Percentiles rank a stretch among this genome's conserved stretches.
Evolutionary conservation across 2,888 invertebrate species (phyloP).

Genomic region (Priocnemis perturbator): DNA sequence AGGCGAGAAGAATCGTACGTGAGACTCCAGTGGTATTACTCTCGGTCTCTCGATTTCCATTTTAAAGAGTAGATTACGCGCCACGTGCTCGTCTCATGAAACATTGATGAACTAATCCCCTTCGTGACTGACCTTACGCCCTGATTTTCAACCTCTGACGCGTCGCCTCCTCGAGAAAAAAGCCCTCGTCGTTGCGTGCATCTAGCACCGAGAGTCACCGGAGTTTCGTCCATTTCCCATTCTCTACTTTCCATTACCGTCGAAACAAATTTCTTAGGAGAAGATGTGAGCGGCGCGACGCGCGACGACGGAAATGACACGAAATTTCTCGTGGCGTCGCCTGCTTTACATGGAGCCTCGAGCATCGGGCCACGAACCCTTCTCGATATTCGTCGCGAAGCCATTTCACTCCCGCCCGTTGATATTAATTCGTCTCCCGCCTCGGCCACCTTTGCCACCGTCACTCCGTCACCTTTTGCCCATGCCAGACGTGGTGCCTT

Average conservation of each 20-base stretch:
- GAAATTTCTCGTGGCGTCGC: neutral
- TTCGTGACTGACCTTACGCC: conserved; percentile 20
- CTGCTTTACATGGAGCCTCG: neutral
- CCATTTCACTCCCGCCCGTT: conserved; percentile 26
- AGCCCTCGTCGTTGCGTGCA: too few relatives aligned
- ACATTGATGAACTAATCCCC: conserved; percentile 62
- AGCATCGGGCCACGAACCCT: too few relatives aligned
- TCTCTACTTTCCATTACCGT: too few relatives aligned
- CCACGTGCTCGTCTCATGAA: conserved; percentile 54
- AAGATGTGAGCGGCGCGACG: too few relatives aligned
- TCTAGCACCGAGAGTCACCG: too few relatives aligned
- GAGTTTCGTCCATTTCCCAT: too few relatives aligned
- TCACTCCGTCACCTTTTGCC: neutral
- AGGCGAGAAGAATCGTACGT: neutral
- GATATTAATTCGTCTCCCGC: conserved; percentile 45
- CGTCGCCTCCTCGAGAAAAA: conserved; percentile 5
- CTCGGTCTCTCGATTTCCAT: conserved; percentile 47
- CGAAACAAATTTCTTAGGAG: too few relatives aligned
- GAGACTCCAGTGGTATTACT: conserved; percentile 6
- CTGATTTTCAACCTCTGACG: conserved; percentile 49
- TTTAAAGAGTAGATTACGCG: conserved; percentile 60
- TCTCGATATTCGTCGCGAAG: conserved; percentile 30
- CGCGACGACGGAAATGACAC: neutral
- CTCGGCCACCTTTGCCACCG: conserved; percentile 11
- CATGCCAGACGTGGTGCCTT: conserved; percentile 5